phyloP scores from a whole-genome alignment of 2,888 invertebrate species.

The Eueremaeus valkanovi region DNA sequence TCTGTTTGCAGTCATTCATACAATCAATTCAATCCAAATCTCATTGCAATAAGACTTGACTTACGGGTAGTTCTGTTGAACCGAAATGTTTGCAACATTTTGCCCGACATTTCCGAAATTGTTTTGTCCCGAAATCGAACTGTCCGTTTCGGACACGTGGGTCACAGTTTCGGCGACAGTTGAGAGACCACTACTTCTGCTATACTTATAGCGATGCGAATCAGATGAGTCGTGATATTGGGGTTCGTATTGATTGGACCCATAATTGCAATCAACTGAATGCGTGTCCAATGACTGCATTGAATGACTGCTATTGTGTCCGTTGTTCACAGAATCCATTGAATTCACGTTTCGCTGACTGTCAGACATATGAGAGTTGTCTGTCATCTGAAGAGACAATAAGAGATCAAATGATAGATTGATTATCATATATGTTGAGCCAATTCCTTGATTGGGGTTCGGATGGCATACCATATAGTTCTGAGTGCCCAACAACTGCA shows the following conservation, averaged over 20 bases:
- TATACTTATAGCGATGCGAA: slow-evolving; percentile 26
- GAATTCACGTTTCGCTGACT: background rate
- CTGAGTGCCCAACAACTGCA: slow-evolving; percentile 17
- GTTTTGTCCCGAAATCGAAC: slow-evolving; percentile 6
- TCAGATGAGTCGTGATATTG: slow-evolving; percentile 23
- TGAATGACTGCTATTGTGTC: background rate
- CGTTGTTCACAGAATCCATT: slow-evolving; percentile 22
- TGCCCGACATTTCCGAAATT: slow-evolving; percentile 1
- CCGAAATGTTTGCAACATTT: background rate
- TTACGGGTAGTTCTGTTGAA: slow-evolving; percentile 9
- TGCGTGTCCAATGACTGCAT: slow-evolving; percentile 4
- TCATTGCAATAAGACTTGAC: background rate
- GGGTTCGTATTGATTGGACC: slow-evolving; percentile 13
- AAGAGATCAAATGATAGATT: background rate
- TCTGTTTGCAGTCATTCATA: background rate
- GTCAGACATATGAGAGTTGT: background rate
- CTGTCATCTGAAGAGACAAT: slow-evolving; percentile 1
- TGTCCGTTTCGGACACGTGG: slow-evolving; percentile 24
- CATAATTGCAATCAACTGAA: slow-evolving; percentile 30
- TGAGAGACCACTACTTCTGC: slow-evolving; percentile 14
- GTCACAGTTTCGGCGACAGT: slow-evolving; percentile 21
- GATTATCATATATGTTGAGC: background rate
- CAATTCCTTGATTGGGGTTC: background rate
- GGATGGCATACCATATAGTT: background rate
- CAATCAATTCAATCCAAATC: background rate